Evolutionary conservation across 2,113 vertebrate genomes (phyloP), one percentile per base, ranked within the genome.

Genomic region (Pelodiscus sinensis): DNA sequence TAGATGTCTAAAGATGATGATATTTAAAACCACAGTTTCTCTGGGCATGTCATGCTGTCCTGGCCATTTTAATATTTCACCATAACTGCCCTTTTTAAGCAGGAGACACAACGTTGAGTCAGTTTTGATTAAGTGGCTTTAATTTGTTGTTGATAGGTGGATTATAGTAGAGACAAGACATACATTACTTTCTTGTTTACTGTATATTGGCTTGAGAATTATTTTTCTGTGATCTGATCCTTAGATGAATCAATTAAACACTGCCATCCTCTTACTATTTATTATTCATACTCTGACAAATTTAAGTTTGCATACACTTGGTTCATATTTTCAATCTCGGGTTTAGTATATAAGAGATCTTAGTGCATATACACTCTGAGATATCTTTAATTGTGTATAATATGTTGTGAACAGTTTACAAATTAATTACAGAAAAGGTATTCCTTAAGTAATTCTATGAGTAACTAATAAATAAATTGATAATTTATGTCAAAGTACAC

Each of bases 101-200:
- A 90, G 60, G 60, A 94, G 19, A 85, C 24, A 73, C 79, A 89
- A 38, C 22, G 73, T 35, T 82, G 85, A 96, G 55, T 90, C 83
- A 93, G 15, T 97, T 96, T 85, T 96, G 86, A 92, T 90, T 96
- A 92, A 96, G 57, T 35, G 85, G 68, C 21, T 84, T 13, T 92
- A 90, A 90, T 96, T 94, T 94, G 83, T 94, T 91, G 81, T 93
- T 94, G 51, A 93, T 96, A 96, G 83, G 38, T 91, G 29, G 73
- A 15, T 58, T 82, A 38, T 44, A 16, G 92, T 95, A 94, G 81
- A 86, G 89, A 96, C 8, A 81, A 91, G 87, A 52, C 31, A 86
- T 79, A 58, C 58, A 89, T 97, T 87, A 95, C 29, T 83, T 84
- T 93, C 11, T 94, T 90, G 55, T 85, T 96, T 97, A 58, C 85